Evolutionary conservation across 2,888 invertebrate species (phyloP), one percentile per base, ranked within the genome.

Genomic region (Timema cristinae): DNA sequence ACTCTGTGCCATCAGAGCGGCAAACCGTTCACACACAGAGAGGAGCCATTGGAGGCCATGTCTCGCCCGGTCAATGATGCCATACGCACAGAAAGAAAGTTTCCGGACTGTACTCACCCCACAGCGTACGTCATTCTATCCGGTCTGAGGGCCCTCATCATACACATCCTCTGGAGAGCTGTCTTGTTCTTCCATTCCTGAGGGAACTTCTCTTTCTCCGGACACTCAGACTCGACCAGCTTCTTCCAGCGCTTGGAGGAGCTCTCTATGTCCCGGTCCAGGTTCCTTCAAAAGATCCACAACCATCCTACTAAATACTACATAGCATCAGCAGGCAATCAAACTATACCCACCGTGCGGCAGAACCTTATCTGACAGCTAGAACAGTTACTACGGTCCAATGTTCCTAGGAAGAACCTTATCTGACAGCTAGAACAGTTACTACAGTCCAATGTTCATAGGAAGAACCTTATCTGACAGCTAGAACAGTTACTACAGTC

Each of bases 151-250:
- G 97, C 97, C 80, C 98, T 86, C 85, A 98, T 88, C 93, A 98
- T 97, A 81, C 97, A 97, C n/a, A 98, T 84, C 76, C 95, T 88
- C 81, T 98, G 97, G 32, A 98, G 84, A 0, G 95, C 90, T 0
- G 94, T 92, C 85, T 97, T 97, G 80, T 94, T 96, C 83, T 98
- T 98, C 97, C 97, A 98, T 83, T 98, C 98, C 82, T 97, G 97
- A 0, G 98, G 98, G 82, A 98, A 94, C 81, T 97, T 97, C 80
- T 98, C 97, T 76, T 94, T 90, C 82, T 98, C 98, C 0, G 98
- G 97, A 79, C 92, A 91, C 80, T 98, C 97, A 78, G 93, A 91
- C 83, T 98, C 98, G 1, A 97, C 93, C 78, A 97, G 89, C 83
- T 97, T 97, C 82, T 97, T 97, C 98, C 98, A 98, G 72, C 97